Evolutionary conservation across 2,797 vertebrate genomes (phyloP).

Genomic region (Otolemur crassicaudatus): DNA sequence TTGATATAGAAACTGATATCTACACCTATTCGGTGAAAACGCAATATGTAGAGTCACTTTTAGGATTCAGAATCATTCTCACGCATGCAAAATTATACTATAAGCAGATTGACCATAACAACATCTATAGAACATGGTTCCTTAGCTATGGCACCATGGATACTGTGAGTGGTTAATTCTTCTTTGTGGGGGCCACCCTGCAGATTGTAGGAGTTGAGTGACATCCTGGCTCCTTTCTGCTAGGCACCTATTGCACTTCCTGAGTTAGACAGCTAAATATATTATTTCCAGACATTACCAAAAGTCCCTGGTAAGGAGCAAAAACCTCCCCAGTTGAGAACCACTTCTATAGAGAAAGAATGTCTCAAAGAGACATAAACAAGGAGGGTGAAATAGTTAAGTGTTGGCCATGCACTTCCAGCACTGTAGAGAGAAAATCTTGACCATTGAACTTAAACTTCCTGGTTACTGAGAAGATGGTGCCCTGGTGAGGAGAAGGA

Average conservation of each 20-base stretch:
- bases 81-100: not conserved
- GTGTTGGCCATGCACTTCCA: not conserved
- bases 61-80: not conserved
- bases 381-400: not conserved
- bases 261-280: not conserved
- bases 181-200: not conserved
- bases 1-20: not conserved
- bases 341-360: not conserved
- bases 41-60: not conserved
- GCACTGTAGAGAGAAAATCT: not conserved
- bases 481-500: not conserved
- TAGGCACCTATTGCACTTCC: not conserved
- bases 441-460: not conserved
- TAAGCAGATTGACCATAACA: not conserved
- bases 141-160: not conserved
- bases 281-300: not conserved
- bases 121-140: not conserved
- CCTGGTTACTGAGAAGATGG: not conserved
- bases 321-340: not conserved
- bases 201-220: not conserved
- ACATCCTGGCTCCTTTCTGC: not conserved
- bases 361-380: not conserved
- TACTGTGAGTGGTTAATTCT: not conserved
- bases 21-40: not conserved
- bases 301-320: not conserved